A percentile compares a stretch with the other conserved stretches of the same genome.
Evolutionary conservation across 92 coral and sea anemone genomes (phyloP).

Genomic region (Paragorgia papillata): DNA sequence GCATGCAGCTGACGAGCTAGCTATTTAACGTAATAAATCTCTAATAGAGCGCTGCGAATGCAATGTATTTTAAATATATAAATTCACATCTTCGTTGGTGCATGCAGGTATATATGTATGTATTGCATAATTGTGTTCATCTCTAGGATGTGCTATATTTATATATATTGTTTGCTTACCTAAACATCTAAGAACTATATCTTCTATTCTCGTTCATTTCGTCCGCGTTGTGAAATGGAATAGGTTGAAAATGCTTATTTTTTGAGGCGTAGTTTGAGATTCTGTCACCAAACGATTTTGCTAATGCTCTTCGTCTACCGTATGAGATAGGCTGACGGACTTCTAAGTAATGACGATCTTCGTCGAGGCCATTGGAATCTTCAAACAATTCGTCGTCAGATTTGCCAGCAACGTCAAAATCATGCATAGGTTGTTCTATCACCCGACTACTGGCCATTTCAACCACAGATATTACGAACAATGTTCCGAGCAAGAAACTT

Average conservation of each 20-base stretch:
- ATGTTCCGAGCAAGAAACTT: constrained; percentile 19
- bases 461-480: neutral
- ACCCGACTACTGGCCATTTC: neutral
- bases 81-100: too few species aligned
- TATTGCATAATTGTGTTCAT: too few species aligned
- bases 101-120: too few species aligned
- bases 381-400: neutral
- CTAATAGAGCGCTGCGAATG: too few species aligned
- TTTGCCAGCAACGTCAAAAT: neutral
- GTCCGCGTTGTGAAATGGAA: neutral
- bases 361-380: too few species aligned
- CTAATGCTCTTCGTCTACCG: neutral
- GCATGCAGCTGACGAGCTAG: too few species aligned
- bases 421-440: neutral
- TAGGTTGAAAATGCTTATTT: neutral
- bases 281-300: neutral
- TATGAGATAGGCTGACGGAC: constrained; percentile 32
- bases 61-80: too few species aligned
- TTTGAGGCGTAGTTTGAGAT: neutral
- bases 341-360: constrained; percentile 6
- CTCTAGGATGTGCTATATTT: too few species aligned
- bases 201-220: constrained; percentile 8
- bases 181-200: neutral
- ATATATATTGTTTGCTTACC: too few species aligned
- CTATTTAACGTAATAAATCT: too few species aligned